Evolutionary conservation across 2,113 vertebrate species (phyloP).

Genomic region (Phylloscopus whistleri): DNA sequence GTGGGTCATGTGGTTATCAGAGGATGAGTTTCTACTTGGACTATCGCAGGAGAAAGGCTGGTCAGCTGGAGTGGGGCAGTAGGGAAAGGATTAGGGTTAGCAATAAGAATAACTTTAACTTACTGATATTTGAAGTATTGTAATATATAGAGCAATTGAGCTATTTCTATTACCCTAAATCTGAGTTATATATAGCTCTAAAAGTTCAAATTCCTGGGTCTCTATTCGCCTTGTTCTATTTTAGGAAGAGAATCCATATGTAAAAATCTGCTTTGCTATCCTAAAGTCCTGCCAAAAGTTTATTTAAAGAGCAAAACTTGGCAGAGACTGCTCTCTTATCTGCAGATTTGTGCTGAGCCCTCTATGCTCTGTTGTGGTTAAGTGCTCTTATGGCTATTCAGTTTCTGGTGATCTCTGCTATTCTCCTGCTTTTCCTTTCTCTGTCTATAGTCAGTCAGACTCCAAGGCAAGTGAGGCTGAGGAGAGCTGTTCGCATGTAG

Average conservation of each 20-base stretch:
- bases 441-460: background rate
- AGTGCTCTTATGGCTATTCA: background rate
- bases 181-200: background rate
- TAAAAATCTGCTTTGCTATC: constrained; percentile 2
- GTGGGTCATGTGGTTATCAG: background rate
- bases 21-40: background rate
- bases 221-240: background rate
- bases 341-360: background rate
- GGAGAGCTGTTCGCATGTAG: background rate
- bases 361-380: background rate
- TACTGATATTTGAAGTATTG: background rate
- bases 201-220: background rate
- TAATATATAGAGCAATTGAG: background rate
- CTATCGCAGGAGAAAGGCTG: background rate
- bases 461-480: background rate
- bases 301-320: constrained; percentile 4
- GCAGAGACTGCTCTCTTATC: background rate
- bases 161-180: background rate
- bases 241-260: background rate
- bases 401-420: background rate
- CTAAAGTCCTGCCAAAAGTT: background rate
- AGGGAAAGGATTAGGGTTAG: background rate
- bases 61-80: background rate
- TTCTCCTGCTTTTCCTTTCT: background rate
- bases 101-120: background rate